Evolutionary conservation across 2,888 invertebrate genomes (phyloP).

Genomic region (Hirtodrosophila duncani): DNA sequence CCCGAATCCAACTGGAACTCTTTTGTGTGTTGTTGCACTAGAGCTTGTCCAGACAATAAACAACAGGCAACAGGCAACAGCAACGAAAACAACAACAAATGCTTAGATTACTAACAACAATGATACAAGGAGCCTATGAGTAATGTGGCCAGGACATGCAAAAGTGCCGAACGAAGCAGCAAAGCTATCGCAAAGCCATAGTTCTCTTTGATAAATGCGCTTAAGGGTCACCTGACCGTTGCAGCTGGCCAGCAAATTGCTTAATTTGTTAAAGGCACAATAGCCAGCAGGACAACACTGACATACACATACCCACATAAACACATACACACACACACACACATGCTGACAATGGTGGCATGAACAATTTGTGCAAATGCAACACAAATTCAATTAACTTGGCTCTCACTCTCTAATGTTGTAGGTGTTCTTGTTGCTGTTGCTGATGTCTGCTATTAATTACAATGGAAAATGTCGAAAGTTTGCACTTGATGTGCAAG

Average conservation of each 20-base stretch:
- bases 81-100: not conserved
- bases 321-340: slow-evolving; percentile 2
- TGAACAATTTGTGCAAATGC: slow-evolving; percentile 45
- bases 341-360: slow-evolving; percentile 24
- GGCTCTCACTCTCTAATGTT: slow-evolving; percentile 19
- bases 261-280: slow-evolving; percentile 54
- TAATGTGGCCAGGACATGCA: slow-evolving; percentile 51
- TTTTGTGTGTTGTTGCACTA: slow-evolving; percentile 30
- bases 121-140: slow-evolving; percentile 33
- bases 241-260: slow-evolving; percentile 50
- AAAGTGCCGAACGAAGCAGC: slow-evolving; percentile 45
- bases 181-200: slow-evolving; percentile 6
- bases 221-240: slow-evolving; percentile 41
- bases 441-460: slow-evolving; percentile 39
- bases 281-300: slow-evolving; percentile 2
- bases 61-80: slow-evolving; percentile 7
- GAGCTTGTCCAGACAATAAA: slow-evolving; percentile 26
- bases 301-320: slow-evolving; percentile 5
- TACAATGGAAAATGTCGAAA: slow-evolving; percentile 44
- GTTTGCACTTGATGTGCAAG: slow-evolving; percentile 16
- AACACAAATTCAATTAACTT: slow-evolving; percentile 61
- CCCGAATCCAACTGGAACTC: slow-evolving; percentile 23
- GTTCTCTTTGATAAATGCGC: slow-evolving; percentile 55
- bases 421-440: slow-evolving; percentile 3
- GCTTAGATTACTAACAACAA: slow-evolving; percentile 9